Conservation (phyloP, 2,797 vertebrate genomes). For the Acipenser transmontanus region DNA sequence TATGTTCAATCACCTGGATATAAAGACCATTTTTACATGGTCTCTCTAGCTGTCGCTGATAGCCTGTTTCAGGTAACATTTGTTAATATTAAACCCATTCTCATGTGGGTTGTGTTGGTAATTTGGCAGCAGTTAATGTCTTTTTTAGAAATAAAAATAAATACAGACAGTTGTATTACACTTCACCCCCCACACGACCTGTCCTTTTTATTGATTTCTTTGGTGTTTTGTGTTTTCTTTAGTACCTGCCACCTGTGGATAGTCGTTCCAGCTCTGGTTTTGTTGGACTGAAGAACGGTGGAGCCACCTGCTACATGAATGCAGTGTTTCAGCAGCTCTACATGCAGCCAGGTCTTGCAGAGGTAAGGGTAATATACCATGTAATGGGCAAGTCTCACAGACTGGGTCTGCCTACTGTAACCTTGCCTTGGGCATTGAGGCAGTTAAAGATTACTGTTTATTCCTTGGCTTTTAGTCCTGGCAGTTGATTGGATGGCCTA, state of each 20-base stretch:
- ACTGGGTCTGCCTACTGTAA: not conserved
- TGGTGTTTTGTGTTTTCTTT: not conserved
- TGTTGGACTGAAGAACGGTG: constrained; percentile 93
- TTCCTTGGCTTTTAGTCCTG: too few relatives aligned
- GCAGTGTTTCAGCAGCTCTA: constrained; percentile 98
- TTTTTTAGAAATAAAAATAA: not conserved
- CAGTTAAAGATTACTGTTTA: too few relatives aligned
- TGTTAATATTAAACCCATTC: too few relatives aligned
- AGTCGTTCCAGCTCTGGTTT: constrained; percentile 91
- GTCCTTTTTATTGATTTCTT: too few relatives aligned
- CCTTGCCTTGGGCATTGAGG: not conserved
- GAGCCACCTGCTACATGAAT: constrained; percentile 98
- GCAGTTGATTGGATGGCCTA: too few relatives aligned
- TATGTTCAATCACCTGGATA: too few relatives aligned
- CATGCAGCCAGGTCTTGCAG: constrained; percentile 94
- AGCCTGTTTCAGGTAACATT: too few relatives aligned
- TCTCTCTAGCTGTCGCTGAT: too few relatives aligned
- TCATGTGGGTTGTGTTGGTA: too few relatives aligned
- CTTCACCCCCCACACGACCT: too few relatives aligned
- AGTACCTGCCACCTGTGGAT: constrained; percentile 96
- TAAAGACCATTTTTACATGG: too few relatives aligned
- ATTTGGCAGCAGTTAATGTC: not conserved
- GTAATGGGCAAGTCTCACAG: too few relatives aligned
- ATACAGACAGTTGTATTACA: not conserved
- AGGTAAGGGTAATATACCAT: constrained; percentile 57